A percentile compares a stretch with the other conserved stretches of the same genome.
phyloP scores from a whole-genome alignment of 1,140 invertebrate species.

The Drosophila persimilis region DNA sequence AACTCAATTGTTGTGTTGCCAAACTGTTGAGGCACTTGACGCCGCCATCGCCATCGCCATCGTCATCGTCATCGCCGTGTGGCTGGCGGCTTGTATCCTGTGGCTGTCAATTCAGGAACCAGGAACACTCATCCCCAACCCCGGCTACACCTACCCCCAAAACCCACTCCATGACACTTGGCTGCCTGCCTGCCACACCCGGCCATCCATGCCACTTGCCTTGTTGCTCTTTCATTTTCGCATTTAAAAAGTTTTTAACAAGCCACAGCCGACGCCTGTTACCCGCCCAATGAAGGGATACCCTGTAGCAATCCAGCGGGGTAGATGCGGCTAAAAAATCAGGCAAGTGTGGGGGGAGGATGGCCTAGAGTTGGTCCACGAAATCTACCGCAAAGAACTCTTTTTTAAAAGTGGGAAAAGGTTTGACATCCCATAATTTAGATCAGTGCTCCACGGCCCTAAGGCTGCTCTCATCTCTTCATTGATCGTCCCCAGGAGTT shows the following conservation, averaged over 20 bases:
- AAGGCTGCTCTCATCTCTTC: too few relatives aligned
- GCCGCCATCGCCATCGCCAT: conserved; percentile 27
- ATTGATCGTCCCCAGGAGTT: too few relatives aligned
- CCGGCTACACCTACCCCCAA: neutral
- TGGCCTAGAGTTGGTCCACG: too few relatives aligned
- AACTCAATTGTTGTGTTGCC: conserved; percentile 77
- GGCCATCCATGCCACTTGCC: conserved; percentile 24
- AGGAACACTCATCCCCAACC: neutral
- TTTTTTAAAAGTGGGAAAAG: too few relatives aligned
- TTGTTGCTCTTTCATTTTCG: conserved; percentile 82
- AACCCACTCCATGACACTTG: neutral
- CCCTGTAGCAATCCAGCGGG: conserved; percentile 8
- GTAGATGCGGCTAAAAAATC: neutral
- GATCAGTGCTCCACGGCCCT: too few relatives aligned
- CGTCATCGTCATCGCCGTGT: conserved; percentile 3
- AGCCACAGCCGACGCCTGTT: conserved; percentile 37
- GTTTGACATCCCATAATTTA: too few relatives aligned
- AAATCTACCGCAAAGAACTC: too few relatives aligned
- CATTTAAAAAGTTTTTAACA: conserved; percentile 75
- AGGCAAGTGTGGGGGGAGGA: too few relatives aligned
- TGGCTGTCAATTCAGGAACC: conserved; percentile 60
- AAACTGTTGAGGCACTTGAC: conserved; percentile 73
- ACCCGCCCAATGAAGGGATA: conserved; percentile 5
- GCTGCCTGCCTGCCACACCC: neutral
- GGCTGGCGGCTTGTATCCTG: conserved; percentile 61